Conservation (phyloP, 2,888 invertebrate species). For the Leptopilina drosophilae region DNA sequence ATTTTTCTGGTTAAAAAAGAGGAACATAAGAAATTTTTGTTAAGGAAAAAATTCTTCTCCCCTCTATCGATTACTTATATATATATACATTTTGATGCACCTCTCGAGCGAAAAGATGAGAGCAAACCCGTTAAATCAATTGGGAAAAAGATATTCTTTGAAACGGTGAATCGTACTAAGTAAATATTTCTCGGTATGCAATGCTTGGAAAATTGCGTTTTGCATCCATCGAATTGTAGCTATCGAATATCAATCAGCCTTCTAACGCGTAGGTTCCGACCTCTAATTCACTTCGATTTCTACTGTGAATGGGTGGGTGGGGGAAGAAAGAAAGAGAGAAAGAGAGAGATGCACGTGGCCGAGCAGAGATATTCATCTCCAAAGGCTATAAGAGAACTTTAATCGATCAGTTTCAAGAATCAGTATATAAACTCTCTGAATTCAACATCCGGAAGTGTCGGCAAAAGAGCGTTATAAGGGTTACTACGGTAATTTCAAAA, state of each 20-base stretch:
- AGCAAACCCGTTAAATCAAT: slow-evolving; percentile 29
- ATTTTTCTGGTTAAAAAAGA: too few relatives aligned
- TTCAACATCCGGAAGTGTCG: slow-evolving; percentile 43
- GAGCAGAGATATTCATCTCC: not conserved
- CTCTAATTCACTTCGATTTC: slow-evolving; percentile 29
- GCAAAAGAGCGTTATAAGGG: not conserved
- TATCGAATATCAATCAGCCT: slow-evolving; percentile 39
- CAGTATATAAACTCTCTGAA: slow-evolving; percentile 8
- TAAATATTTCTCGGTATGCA: slow-evolving; percentile 15
- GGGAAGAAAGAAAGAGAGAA: not conserved
- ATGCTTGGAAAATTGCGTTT: slow-evolving; percentile 11
- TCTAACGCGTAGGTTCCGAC: slow-evolving; percentile 30
- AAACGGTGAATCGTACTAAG: slow-evolving; percentile 12
- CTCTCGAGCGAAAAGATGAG: not conserved
- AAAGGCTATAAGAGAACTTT: not conserved
- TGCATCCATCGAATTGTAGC: slow-evolving; percentile 30
- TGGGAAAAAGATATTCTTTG: not conserved
- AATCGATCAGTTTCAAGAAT: slow-evolving; percentile 39
- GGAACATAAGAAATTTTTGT: too few relatives aligned
- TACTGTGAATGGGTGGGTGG: not conserved
- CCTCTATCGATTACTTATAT: too few relatives aligned
- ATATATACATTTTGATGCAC: too few relatives aligned
- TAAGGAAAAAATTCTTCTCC: too few relatives aligned
- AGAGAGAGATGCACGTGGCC: slow-evolving; percentile 26
- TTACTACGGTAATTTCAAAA: slow-evolving; percentile 40